These are phyloP conservation scores for Leptinotarsa tumamoca DNA, from an alignment of 2,888 invertebrate genomes.

Conservation along the genomic window DNA sequence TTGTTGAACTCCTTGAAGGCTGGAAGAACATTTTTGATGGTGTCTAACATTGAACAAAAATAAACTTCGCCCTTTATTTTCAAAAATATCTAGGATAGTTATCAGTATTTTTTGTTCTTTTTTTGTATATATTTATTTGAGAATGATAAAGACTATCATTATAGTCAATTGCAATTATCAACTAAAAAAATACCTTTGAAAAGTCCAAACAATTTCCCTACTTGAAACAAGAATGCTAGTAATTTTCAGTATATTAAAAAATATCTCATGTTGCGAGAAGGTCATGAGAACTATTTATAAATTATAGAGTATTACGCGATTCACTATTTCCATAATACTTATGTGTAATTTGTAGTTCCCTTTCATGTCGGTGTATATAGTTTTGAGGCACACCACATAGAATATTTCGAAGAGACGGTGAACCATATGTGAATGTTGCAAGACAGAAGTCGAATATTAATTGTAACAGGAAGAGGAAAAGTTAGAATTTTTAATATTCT, in stretches of 20 bases:
- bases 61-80: no score
- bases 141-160: no score
- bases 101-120: no score
- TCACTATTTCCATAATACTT: slow-evolving; percentile 23
- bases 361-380: slow-evolving; percentile 27
- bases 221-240: background rate
- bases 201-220: background rate
- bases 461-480: no score
- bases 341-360: slow-evolving; percentile 20
- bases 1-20: background rate
- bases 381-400: slow-evolving; percentile 20
- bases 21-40: no score
- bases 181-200: slow-evolving; percentile 10
- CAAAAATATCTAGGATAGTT: no score
- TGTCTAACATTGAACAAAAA: no score
- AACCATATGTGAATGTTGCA: no score
- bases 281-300: slow-evolving; percentile 36
- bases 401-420: background rate
- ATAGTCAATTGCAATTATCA: background rate
- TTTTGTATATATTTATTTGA: no score
- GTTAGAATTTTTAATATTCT: no score
- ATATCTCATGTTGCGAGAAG: slow-evolving; percentile 30
- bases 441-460: no score
- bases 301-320: slow-evolving; percentile 30
- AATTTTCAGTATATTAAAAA: slow-evolving; percentile 18